Evolutionary conservation across 1,140 invertebrate genomes (phyloP), one percentile per base, ranked within the genome.

Genomic region (Trichoplusia ni): DNA sequence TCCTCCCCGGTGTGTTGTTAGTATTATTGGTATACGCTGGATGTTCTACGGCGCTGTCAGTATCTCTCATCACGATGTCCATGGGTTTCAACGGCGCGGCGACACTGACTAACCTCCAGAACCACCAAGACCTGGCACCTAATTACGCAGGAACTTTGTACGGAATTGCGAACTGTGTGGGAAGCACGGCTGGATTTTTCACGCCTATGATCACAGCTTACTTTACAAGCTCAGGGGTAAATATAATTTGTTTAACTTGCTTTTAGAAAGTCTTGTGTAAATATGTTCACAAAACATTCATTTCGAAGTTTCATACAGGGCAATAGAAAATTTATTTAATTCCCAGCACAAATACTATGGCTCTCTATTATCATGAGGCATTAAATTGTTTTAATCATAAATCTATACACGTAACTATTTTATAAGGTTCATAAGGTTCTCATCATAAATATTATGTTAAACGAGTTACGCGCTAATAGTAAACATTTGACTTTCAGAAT

Each of bases 31-130:
- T 93, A 0, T 95, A 94, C 40, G 92, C 92, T 9, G 95, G 94
- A 4, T 95, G 94, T 59, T 92, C 95, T 71, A 90, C 92, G 0
- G 76, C 90, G 2, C 69, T 92, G 16, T 94, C 94, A 4, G 92
- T 96, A 0, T 71, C 92, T 1, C 92, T 96, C 69, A 91, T 96
- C 61, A 95, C 95, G 8, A 73, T 95, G 33, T 95, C 96, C 0
- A 92, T 97, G 69, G 94, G 95, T 0, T 92, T 96, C 13, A 96
- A 97, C 65, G 97, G 97, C 0, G 96, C 96, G 33, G 95, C 95
- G 0, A 96, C 95, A 14, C 92, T 96, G 47, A 96, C 96, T 0
- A 97, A 93, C 87, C 92, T 96, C 75, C 94, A 95, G 73, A 97
- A 97, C 81, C 95, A 96, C 64, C 94, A 98, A 86, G 96, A 97